Evolutionary conservation across 2,888 invertebrate genomes (phyloP).

Genomic region (Peribatodes rhomboidaria): DNA sequence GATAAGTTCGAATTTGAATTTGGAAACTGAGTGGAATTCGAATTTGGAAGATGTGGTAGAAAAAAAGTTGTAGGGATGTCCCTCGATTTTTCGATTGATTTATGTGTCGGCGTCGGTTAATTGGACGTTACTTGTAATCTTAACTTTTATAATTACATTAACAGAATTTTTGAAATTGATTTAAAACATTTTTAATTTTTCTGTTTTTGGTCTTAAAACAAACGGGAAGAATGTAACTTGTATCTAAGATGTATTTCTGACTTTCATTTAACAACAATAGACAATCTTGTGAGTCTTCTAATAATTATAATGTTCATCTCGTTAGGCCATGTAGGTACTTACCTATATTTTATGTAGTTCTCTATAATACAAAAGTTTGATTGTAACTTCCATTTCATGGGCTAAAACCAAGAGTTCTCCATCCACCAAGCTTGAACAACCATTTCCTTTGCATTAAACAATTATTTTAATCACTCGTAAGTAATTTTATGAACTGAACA

Average conservation of each 20-base stretch:
- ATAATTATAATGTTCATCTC: too few relatives aligned
- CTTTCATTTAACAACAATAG: too few relatives aligned
- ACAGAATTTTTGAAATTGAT: constrained; percentile 25
- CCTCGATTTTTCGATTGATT: constrained; percentile 43
- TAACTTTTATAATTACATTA: constrained; percentile 24
- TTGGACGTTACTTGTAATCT: constrained; percentile 29
- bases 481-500: constrained; percentile 45
- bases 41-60: constrained; percentile 59
- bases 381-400: neutral
- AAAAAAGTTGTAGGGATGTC: constrained; percentile 59
- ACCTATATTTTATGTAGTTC: too few relatives aligned
- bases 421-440: neutral
- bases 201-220: neutral
- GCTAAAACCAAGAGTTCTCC: neutral
- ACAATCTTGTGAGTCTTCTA: too few relatives aligned
- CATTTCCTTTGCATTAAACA: neutral
- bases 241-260: neutral
- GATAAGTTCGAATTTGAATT: constrained; percentile 80
- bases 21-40: constrained; percentile 69
- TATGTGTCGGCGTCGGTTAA: constrained; percentile 30
- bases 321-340: too few relatives aligned
- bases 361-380: neutral
- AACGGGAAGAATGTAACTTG: neutral
- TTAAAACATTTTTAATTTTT: constrained; percentile 12
- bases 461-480: constrained; percentile 1